Conservation (phyloP, 1,140 invertebrate genomes). For the Drosophila murphyi region DNA sequence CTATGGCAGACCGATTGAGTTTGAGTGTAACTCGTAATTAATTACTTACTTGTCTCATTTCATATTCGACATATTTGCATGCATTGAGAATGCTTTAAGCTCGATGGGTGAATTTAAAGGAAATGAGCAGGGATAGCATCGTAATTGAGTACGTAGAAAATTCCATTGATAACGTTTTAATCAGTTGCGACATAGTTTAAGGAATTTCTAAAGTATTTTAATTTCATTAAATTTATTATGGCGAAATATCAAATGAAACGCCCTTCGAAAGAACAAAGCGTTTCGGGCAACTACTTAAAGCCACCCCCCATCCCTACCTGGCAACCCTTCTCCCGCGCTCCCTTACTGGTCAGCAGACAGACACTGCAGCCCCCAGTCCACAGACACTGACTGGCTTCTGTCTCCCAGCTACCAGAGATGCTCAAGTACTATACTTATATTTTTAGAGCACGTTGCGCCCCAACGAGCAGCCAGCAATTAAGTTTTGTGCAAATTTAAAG, state of each 20-base stretch:
- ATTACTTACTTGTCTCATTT: too few species aligned
- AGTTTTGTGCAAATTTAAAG: slow-evolving; percentile 77
- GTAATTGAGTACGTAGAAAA: background rate
- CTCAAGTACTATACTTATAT: slow-evolving; percentile 23
- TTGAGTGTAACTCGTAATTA: too few species aligned
- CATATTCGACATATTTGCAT: too few species aligned
- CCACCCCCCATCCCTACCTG: background rate
- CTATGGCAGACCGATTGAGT: too few species aligned
- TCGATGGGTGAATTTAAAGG: too few species aligned
- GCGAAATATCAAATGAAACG: slow-evolving; percentile 23
- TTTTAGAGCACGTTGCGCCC: slow-evolving; percentile 56
- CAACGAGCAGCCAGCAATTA: slow-evolving; percentile 63
- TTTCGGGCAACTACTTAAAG: slow-evolving; percentile 17
- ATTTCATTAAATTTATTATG: slow-evolving; percentile 36
- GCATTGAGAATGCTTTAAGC: too few species aligned
- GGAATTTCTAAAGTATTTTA: slow-evolving; percentile 18
- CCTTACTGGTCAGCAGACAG: slow-evolving; percentile 36
- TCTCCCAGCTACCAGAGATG: background rate
- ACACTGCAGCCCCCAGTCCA: background rate
- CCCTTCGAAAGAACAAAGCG: slow-evolving; percentile 32
- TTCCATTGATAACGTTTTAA: slow-evolving; percentile 7
- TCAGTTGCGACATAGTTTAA: slow-evolving; percentile 14
- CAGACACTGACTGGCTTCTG: background rate
- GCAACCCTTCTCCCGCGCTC: background rate
- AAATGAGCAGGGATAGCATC: too few species aligned